These are phyloP conservation scores for Lutjanus campechanus DNA, from an alignment of 2,797 vertebrate genomes.

Conservation along the genomic window DNA sequence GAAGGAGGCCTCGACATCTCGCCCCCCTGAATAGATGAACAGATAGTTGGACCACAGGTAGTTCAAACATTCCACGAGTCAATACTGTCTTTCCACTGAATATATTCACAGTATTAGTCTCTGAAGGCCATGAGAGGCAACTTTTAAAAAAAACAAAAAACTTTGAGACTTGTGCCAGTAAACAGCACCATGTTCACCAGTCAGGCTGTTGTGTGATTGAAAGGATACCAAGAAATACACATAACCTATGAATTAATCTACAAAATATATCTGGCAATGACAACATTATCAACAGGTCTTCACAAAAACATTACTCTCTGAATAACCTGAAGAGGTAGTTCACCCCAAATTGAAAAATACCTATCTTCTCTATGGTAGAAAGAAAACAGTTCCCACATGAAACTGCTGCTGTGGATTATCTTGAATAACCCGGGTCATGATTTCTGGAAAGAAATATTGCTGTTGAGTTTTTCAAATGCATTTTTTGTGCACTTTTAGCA, in stretches of 20 bases:
- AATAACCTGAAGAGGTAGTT: not conserved
- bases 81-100: not conserved
- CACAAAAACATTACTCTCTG: not conserved
- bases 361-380: too few relatives aligned
- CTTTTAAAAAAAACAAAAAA: not conserved
- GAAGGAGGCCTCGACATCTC: slow-evolving; percentile 75
- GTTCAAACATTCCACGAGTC: not conserved
- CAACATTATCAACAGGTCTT: not conserved
- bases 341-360: too few relatives aligned
- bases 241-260: not conserved
- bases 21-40: slow-evolving; percentile 38
- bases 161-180: not conserved
- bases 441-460: too few relatives aligned
- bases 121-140: not conserved
- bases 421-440: too few relatives aligned
- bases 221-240: not conserved
- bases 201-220: not conserved
- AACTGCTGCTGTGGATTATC: too few relatives aligned
- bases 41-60: not conserved
- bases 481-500: too few relatives aligned
- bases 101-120: not conserved
- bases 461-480: too few relatives aligned
- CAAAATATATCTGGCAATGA: not conserved
- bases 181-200: not conserved
- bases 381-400: too few relatives aligned